Evolutionary conservation across 2,113 vertebrate genomes (phyloP), one percentile per base, ranked within the genome.

Genomic region (Turdus rufiventris): DNA sequence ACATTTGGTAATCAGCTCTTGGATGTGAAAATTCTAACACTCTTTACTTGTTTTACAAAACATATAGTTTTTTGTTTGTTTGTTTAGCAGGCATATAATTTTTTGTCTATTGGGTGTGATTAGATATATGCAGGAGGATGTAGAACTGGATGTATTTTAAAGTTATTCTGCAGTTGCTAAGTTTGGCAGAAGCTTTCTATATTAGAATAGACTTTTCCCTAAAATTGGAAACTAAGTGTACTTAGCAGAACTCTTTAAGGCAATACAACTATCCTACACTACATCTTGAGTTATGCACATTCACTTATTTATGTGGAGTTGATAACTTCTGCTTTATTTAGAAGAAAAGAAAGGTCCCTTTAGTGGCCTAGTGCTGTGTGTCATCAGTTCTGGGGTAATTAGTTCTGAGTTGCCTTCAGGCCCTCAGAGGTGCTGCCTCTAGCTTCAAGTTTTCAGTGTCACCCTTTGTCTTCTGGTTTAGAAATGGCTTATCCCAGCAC

Each of bases 191-290:
- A 93, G 61, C 88, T 95, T 96, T 93, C 88, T 96, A 85, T 96
- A 93, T 94, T 95, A 93, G 86, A 96, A 96, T 92, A 96, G 94
- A 75, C 62, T 93, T n/a, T 94, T 96, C 96, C 89, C 96, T 92
- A 88, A 94, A 89, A 88, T 62, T 91, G 56, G 91, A 95, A 95
- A 89, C 79, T 48, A 94, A 97, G 93, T 88, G 92, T 96, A 96
- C 93, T 97, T 96, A 96, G 81, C 63, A 88, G 88, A 95, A 81
- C 72, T 93, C 54, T 91, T 70, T 51, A 80, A 94, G 90, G 94
- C 94, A 94, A 91, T 95, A 90, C 63, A 91, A 88, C 31, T 57
- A 3, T 54, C 63, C 79, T 90, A 71, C 26, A 21, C 60, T 93
- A 48, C 88, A 76, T 60, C 75, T 63, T 76, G 81, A 79, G 78